These are phyloP conservation scores for Salvelinus namaycush DNA, from an alignment of 2,113 vertebrate species.

Conservation along the genomic window DNA sequence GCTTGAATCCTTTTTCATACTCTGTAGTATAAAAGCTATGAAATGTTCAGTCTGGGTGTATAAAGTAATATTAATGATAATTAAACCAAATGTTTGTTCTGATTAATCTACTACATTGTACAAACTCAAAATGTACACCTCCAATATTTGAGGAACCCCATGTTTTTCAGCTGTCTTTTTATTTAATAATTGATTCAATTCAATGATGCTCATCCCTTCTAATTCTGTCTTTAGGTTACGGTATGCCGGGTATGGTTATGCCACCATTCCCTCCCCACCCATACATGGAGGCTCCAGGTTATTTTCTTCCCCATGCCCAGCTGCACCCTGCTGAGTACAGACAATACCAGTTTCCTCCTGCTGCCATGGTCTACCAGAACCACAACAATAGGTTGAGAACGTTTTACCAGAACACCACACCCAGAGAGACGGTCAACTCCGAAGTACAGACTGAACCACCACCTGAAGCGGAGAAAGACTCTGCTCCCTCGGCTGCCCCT, in stretches of 20 bases:
- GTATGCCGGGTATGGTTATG: conserved; percentile 2
- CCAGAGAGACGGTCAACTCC: not conserved
- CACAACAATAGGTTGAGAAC: not conserved
- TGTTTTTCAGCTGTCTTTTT: too few species aligned
- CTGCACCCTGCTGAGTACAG: conserved; percentile 4
- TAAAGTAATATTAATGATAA: not conserved
- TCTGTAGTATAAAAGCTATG: not conserved
- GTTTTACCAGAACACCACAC: not conserved
- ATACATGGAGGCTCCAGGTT: not conserved
- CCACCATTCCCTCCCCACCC: not conserved
- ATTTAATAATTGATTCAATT: not conserved
- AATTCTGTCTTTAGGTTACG: not conserved
- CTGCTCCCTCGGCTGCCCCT: not conserved
- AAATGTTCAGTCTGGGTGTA: not conserved
- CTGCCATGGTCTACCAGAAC: not conserved
- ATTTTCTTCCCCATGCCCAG: not conserved
- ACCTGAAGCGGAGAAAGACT: not conserved
- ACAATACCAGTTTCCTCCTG: not conserved
- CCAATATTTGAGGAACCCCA: too few species aligned
- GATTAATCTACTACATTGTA: not conserved
- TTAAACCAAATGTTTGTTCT: not conserved
- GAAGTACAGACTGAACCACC: conserved; percentile 3
- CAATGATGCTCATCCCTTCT: not conserved
- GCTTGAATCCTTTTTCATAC: not conserved
- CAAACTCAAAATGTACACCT: too few species aligned